Evolutionary conservation across 2,797 vertebrate species (phyloP).

Genomic region (Amblyraja radiata): DNA sequence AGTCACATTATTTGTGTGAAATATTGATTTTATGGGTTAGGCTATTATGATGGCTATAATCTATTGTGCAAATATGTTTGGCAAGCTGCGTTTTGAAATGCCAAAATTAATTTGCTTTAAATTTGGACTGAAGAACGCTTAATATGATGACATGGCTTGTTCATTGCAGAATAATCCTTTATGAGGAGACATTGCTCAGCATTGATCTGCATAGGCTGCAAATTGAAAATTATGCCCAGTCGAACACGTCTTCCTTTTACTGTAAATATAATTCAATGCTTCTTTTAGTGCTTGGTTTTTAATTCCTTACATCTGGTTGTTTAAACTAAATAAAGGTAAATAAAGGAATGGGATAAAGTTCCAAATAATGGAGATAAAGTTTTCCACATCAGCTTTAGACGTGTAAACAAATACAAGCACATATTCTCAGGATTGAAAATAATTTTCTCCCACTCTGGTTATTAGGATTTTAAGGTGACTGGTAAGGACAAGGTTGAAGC

Average conservation of each 20-base stretch:
- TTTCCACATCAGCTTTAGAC: not conserved
- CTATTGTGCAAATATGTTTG: conserved; percentile 35
- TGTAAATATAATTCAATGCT: not conserved
- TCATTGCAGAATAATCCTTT: not conserved
- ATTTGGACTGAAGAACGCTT: conserved; percentile 32
- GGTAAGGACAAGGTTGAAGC: too few species aligned
- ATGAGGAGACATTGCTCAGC: conserved; percentile 3
- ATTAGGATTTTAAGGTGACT: too few species aligned
- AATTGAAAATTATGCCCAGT: conserved; percentile 14
- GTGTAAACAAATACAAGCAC: too few species aligned
- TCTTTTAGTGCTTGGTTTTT: not conserved
- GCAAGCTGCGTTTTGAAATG: conserved; percentile 26
- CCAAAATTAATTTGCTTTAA: conserved; percentile 35
- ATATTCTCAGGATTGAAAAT: too few species aligned
- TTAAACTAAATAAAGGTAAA: not conserved
- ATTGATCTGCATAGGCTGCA: not conserved
- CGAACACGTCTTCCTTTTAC: not conserved
- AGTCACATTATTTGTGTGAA: conserved; percentile 22
- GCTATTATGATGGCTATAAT: conserved; percentile 19
- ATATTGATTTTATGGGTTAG: conserved; percentile 34
- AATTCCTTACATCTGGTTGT: not conserved
- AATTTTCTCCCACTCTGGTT: too few species aligned
- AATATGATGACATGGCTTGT: conserved; percentile 31
- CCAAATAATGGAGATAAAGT: too few species aligned
- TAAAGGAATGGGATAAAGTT: too few species aligned